phyloP scores from a whole-genome alignment of 2,888 invertebrate genomes.

The Drosophila mulleri region DNA sequence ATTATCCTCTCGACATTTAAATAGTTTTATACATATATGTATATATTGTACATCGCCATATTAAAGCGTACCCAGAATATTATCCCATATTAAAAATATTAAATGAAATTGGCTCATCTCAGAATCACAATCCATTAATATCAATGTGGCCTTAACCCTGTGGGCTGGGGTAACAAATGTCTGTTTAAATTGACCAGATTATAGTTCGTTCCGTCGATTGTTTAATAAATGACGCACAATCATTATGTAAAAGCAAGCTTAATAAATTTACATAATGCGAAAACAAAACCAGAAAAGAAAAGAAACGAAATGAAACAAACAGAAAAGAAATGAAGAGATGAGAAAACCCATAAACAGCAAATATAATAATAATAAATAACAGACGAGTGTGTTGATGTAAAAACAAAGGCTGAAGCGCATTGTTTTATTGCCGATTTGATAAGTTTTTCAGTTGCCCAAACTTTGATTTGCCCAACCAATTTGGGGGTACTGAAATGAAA shows the following conservation, averaged over 20 bases:
- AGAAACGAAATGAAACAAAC: neutral
- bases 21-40: too few relatives aligned
- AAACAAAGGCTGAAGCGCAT: slow-evolving; percentile 34
- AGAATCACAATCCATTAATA: neutral
- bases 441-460: slow-evolving; percentile 43
- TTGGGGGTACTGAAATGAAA: slow-evolving; percentile 32
- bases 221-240: slow-evolving; percentile 1
- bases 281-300: neutral
- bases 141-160: too few relatives aligned
- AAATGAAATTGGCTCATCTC: neutral
- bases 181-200: neutral
- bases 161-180: neutral
- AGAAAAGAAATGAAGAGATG: neutral
- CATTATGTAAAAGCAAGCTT: slow-evolving; percentile 13
- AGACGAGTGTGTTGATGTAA: slow-evolving; percentile 17
- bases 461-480: slow-evolving; percentile 57
- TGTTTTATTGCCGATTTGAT: slow-evolving; percentile 59
- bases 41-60: too few relatives aligned
- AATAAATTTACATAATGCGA: slow-evolving; percentile 37
- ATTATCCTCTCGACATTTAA: neutral
- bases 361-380: slow-evolving; percentile 32
- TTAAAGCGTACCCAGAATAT: too few relatives aligned
- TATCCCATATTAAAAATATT: too few relatives aligned
- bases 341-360: slow-evolving; percentile 11
- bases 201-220: neutral